Conservation (phyloP, 2,797 vertebrate genomes). For the Pangasius djambal region DNA sequence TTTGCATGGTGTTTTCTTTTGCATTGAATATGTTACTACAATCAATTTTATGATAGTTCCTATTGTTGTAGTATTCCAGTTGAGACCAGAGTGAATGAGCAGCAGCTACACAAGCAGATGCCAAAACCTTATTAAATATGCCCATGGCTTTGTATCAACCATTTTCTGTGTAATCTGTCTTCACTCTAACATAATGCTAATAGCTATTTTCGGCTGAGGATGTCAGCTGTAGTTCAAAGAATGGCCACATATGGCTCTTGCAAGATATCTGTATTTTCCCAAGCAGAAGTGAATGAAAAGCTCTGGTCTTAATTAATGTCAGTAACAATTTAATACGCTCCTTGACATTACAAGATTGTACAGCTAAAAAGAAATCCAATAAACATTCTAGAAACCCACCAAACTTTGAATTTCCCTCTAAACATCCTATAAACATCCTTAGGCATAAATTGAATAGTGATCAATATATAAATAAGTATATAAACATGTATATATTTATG, state of each 20-base stretch:
- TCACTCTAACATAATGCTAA: background rate
- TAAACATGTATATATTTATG: too few species aligned
- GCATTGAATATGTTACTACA: background rate
- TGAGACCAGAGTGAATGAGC: constrained; percentile 30
- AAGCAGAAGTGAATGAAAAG: too few species aligned
- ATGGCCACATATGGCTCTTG: background rate
- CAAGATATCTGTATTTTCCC: too few species aligned
- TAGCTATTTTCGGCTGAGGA: background rate
- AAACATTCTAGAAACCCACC: too few species aligned
- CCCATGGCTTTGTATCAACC: constrained; percentile 36
- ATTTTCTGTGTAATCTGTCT: background rate
- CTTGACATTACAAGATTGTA: too few species aligned
- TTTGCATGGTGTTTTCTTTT: background rate
- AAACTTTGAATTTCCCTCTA: too few species aligned
- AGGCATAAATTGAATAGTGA: too few species aligned
- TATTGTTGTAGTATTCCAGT: constrained; percentile 46
- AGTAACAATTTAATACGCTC: too few species aligned
- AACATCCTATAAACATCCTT: too few species aligned
- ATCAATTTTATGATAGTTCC: background rate
- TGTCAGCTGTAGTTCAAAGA: background rate
- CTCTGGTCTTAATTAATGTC: too few species aligned
- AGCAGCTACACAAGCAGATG: constrained; percentile 43
- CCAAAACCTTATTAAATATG: constrained; percentile 49
- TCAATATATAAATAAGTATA: too few species aligned
- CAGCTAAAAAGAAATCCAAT: too few species aligned